phyloP scores from a whole-genome alignment of 2,113 vertebrate genomes.

The Cavia porcellus region DNA sequence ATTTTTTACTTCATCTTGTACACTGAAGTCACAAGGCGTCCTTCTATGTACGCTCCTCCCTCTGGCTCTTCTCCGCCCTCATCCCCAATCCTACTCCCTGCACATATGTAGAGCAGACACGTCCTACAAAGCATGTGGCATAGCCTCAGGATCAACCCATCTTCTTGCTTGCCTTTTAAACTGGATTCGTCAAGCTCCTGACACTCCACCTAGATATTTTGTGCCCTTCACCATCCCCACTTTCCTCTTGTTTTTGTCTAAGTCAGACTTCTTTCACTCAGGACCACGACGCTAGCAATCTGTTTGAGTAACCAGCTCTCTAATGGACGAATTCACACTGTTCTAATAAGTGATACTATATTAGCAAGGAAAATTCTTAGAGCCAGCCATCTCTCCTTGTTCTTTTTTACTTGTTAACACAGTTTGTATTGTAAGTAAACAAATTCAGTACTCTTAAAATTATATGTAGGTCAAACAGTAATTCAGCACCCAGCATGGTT shows the following conservation, averaged over 20 bases:
- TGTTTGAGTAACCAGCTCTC: not conserved
- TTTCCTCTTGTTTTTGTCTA: not conserved
- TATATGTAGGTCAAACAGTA: not conserved
- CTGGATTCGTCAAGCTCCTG: not conserved
- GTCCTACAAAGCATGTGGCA: not conserved
- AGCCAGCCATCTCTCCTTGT: not conserved
- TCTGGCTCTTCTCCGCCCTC: not conserved
- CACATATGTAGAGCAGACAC: not conserved
- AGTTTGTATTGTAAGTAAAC: conserved; percentile 8
- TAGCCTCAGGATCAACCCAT: not conserved
- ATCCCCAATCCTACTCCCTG: not conserved
- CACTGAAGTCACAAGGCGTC: not conserved
- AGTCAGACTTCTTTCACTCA: not conserved
- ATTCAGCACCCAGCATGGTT: not conserved
- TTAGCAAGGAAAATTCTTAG: not conserved
- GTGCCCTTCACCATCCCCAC: not conserved
- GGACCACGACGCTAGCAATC: not conserved
- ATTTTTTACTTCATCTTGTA: not conserved
- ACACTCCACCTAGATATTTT: not conserved
- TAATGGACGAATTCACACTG: not conserved
- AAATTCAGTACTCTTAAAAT: not conserved
- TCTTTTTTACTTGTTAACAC: not conserved
- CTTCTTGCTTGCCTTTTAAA: conserved; percentile 34
- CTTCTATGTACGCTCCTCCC: not conserved
- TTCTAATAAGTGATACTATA: not conserved